Evolutionary conservation across 2,888 invertebrate genomes (phyloP).

Genomic region (Epinotia brunnichana): DNA sequence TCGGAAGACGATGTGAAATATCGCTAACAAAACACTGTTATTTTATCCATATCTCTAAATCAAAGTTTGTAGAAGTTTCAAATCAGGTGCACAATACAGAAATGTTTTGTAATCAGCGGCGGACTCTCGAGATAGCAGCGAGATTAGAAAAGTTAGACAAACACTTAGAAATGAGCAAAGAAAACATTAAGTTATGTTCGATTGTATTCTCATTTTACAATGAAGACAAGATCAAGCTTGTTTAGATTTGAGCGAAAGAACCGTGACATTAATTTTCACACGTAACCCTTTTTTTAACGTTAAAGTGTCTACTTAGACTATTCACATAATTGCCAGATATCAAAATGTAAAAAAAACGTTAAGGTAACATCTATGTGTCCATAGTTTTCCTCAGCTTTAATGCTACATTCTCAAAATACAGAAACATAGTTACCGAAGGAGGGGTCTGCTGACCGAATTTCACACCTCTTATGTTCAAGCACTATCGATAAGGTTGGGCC

Average conservation of each 20-base stretch:
- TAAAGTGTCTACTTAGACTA: background rate
- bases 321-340: too few species aligned
- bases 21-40: background rate
- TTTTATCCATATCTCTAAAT: conserved; percentile 2
- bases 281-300: background rate
- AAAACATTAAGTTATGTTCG: conserved; percentile 37
- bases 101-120: conserved; percentile 27
- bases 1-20: background rate
- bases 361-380: too few species aligned
- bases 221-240: conserved; percentile 7
- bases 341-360: too few species aligned
- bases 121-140: conserved; percentile 25
- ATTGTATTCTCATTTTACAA: conserved; percentile 36
- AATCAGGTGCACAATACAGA: conserved; percentile 13
- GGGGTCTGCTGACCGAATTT: conserved; percentile 21
- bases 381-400: background rate
- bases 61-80: conserved; percentile 16
- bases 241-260: conserved; percentile 1
- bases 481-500: conserved; percentile 32
- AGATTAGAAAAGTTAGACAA: conserved; percentile 41
- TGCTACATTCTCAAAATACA: background rate
- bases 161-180: conserved; percentile 23
- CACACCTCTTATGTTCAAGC: conserved; percentile 25
- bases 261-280: background rate
- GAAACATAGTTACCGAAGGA: background rate